These are phyloP conservation scores for Megathymus violae DNA, from an alignment of 1,140 invertebrate species.

Conservation along the genomic window DNA sequence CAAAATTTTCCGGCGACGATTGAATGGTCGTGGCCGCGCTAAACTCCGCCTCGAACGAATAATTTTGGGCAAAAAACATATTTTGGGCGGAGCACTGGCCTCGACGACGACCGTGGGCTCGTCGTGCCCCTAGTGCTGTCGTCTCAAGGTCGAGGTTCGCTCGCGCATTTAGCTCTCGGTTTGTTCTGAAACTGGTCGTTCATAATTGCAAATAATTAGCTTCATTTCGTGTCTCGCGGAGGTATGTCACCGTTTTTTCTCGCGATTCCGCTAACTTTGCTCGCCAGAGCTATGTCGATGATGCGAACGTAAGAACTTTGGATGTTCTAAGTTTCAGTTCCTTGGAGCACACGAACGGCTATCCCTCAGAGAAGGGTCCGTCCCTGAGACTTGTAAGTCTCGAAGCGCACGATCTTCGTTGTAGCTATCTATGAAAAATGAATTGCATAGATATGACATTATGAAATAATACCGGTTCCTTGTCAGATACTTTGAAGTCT, in stretches of 20 bases:
- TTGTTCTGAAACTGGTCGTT: slow-evolving; percentile 37
- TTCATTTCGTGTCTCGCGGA: slow-evolving; percentile 51
- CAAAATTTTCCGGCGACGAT: slow-evolving; percentile 39
- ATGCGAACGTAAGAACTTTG: slow-evolving; percentile 15
- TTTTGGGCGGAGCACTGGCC: slow-evolving; percentile 38
- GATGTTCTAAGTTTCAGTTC: slow-evolving; percentile 25
- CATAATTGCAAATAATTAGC: slow-evolving; percentile 59
- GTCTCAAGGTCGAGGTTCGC: slow-evolving; percentile 23
- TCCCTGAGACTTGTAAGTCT: too few species aligned
- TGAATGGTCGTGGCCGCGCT: slow-evolving; percentile 29
- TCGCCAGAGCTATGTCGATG: slow-evolving; percentile 50
- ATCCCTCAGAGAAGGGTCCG: too few species aligned
- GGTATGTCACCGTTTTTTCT: slow-evolving; percentile 56
- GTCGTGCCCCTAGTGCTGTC: too few species aligned
- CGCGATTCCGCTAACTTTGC: slow-evolving; percentile 45
- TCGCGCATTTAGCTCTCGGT: not conserved
- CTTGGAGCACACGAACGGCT: too few species aligned
- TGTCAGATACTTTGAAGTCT: too few species aligned
- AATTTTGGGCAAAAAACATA: slow-evolving; percentile 41
- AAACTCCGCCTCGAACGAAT: slow-evolving; percentile 23
- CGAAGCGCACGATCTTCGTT: too few species aligned
- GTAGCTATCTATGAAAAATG: too few species aligned
- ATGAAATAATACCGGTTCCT: too few species aligned
- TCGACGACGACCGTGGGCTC: not conserved
- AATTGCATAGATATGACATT: too few species aligned